Percentiles rank a stretch among this genome's conserved stretches.
Conservation (phyloP, 2,888 invertebrate species). For the Stomorhina lunata region DNA sequence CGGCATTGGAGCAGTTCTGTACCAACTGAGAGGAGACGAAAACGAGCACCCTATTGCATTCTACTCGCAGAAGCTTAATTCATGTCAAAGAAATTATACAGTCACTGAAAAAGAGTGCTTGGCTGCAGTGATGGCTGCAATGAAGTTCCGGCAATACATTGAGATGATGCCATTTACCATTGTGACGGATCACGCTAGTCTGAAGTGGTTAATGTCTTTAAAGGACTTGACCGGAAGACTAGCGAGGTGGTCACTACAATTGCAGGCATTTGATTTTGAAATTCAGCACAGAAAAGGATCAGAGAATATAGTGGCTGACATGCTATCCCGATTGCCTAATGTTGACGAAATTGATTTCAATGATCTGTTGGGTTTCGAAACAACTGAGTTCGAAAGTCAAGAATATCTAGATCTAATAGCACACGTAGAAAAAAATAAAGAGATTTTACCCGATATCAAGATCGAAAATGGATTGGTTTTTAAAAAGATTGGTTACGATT, state of each 20-base stretch:
- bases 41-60: constrained; percentile 52
- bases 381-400: constrained; percentile 8
- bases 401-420: constrained; percentile 4
- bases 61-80: constrained; percentile 58
- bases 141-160: constrained; percentile 18
- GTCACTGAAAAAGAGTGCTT: constrained; percentile 58
- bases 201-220: too few relatives aligned
- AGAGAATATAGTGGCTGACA: constrained; percentile 27
- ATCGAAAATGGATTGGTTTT: constrained; percentile 1
- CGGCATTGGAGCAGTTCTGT: constrained; percentile 44
- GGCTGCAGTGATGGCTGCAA: constrained; percentile 31
- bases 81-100: constrained; percentile 49
- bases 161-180: constrained; percentile 41
- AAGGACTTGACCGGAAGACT: constrained; percentile 26
- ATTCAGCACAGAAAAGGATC: constrained; percentile 38
- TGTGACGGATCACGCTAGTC: too few relatives aligned
- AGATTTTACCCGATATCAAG: constrained; percentile 64
- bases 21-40: constrained; percentile 15
- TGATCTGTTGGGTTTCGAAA: background rate
- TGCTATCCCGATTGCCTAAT: background rate
- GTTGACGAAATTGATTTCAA: constrained; percentile 1
- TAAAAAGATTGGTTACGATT: background rate
- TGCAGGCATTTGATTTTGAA: constrained; percentile 32
- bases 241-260: constrained; percentile 31
- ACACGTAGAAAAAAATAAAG: background rate